Evolutionary conservation across 2,888 invertebrate genomes (phyloP).

Genomic region (Hipparchia semele): DNA sequence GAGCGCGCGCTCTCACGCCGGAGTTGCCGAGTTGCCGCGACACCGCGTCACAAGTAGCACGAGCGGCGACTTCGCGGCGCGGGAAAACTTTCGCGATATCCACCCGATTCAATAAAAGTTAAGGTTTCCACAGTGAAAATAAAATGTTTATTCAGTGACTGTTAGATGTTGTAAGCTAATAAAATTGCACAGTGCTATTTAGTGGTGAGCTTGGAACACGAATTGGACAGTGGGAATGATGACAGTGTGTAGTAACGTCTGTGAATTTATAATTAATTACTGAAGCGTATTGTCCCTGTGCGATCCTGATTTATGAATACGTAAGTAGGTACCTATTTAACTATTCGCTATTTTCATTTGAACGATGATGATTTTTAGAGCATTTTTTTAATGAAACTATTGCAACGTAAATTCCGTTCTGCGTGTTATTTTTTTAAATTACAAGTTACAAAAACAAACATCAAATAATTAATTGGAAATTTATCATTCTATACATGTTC

Average conservation of each 20-base stretch:
- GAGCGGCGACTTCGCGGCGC: neutral
- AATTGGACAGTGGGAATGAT: neutral
- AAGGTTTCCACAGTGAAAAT: neutral
- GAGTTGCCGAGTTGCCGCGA: neutral
- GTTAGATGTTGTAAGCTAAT: neutral
- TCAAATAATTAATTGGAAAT: no score
- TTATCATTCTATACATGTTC: no score
- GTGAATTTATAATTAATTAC: neutral
- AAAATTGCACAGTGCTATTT: neutral
- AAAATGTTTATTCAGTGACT: neutral
- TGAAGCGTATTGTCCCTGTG: neutral
- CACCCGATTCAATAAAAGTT: neutral
- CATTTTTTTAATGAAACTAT: neutral
- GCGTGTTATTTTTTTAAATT: no score
- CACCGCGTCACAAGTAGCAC: neutral
- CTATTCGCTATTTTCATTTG: neutral
- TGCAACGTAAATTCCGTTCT: no score
- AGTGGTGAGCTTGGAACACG: neutral
- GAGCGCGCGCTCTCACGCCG: slow-evolving; percentile 13
- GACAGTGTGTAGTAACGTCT: neutral
- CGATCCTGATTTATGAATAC: neutral
- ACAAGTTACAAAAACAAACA: no score
- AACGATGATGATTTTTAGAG: neutral
- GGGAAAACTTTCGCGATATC: slow-evolving; percentile 7
- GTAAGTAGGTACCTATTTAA: neutral